Percentiles rank a stretch among this genome's conserved stretches.
Conservation (phyloP, 2,797 vertebrate species). For the Kryptopterus vitreolus region DNA sequence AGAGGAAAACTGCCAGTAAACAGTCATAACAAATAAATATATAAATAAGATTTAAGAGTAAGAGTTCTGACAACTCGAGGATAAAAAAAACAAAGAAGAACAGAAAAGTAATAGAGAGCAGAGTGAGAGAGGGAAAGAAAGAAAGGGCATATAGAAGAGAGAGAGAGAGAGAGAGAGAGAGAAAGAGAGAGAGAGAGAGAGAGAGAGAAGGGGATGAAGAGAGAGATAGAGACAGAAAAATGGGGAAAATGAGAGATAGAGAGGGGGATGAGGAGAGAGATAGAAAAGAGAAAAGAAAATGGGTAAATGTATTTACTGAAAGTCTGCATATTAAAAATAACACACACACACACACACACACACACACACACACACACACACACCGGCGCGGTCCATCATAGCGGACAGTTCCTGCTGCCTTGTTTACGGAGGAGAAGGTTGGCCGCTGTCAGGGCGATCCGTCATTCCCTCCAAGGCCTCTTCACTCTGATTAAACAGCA, state of each 20-base stretch:
- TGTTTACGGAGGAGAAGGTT: slow-evolving; percentile 60
- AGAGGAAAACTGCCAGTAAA: background rate
- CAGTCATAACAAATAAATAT: too few species aligned
- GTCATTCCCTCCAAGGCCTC: slow-evolving; percentile 73
- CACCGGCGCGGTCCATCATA: slow-evolving; percentile 28
- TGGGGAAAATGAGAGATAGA: background rate
- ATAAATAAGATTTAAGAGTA: too few species aligned
- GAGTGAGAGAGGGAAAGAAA: background rate
- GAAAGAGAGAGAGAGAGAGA: background rate
- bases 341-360: slow-evolving; percentile 8
- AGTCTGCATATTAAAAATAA: background rate
- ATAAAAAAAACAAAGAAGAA: background rate
- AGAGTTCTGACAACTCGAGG: too few species aligned
- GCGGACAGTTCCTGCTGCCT: slow-evolving; percentile 46
- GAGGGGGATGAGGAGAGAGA: background rate
- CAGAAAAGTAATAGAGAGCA: background rate
- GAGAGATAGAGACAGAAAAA: background rate
- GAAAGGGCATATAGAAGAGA: background rate
- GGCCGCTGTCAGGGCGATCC: slow-evolving; percentile 69
- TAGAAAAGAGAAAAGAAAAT: background rate
- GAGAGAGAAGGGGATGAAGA: background rate
- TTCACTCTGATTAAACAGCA: slow-evolving; percentile 72
- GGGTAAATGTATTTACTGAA: slow-evolving; percentile 7
- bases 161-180: background rate
- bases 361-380: slow-evolving; percentile 36